These are phyloP conservation scores for Idaea dimidiata DNA, from an alignment of 2,888 invertebrate species.

Conservation along the genomic window DNA sequence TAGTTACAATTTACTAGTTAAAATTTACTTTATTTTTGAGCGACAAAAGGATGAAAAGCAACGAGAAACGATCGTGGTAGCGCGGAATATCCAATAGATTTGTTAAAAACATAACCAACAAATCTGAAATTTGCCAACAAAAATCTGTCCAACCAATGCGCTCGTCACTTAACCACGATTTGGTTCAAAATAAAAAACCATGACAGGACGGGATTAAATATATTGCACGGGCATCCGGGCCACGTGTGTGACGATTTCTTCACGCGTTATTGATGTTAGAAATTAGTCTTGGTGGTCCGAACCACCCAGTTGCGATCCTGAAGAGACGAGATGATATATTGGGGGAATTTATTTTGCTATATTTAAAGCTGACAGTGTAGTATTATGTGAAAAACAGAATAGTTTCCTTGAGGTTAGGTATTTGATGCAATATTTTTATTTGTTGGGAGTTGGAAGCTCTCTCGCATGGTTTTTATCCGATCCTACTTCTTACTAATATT, in stretches of 20 bases:
- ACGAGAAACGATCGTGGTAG: too few relatives aligned
- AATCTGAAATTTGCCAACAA: background rate
- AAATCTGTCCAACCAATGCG: slow-evolving; percentile 4
- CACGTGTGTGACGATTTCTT: slow-evolving; percentile 58
- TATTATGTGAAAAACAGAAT: background rate
- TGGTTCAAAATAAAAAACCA: slow-evolving; percentile 29
- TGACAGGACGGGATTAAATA: slow-evolving; percentile 42
- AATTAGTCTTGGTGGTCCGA: slow-evolving; percentile 53
- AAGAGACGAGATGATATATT: slow-evolving; percentile 19
- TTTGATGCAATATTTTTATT: background rate
- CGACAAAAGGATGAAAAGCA: too few relatives aligned
- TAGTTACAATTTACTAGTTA: too few relatives aligned
- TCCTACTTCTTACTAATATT: too few relatives aligned
- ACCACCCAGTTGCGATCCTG: slow-evolving; percentile 43
- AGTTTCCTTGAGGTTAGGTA: background rate
- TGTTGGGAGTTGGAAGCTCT: background rate
- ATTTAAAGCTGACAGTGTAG: background rate
- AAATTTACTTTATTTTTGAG: too few relatives aligned
- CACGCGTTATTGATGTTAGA: slow-evolving; percentile 71
- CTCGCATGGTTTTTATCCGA: too few relatives aligned
- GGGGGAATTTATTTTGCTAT: background rate
- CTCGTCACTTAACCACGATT: slow-evolving; percentile 16
- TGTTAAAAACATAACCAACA: background rate
- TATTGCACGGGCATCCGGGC: slow-evolving; percentile 47
- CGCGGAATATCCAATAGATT: too few relatives aligned